These are phyloP conservation scores for Epizoanthus rinbou DNA, from an alignment of 92 coral and sea anemone species.

Conservation along the genomic window DNA sequence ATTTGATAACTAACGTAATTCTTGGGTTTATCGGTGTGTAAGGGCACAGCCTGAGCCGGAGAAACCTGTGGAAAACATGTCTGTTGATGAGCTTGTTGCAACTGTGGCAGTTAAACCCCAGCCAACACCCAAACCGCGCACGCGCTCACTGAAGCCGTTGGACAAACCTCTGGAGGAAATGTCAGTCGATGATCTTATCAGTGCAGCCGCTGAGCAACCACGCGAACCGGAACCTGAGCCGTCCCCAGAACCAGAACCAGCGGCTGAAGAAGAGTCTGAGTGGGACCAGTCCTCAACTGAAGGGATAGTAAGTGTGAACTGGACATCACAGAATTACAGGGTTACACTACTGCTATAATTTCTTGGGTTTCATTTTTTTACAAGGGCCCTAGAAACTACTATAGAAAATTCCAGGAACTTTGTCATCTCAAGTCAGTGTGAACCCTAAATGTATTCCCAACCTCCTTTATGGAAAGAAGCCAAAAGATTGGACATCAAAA, in stretches of 20 bases:
- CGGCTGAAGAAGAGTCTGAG: slow-evolving; percentile 31
- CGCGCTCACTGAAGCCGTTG: slow-evolving; percentile 36
- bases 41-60: slow-evolving; percentile 46
- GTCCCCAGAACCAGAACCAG: slow-evolving; percentile 1
- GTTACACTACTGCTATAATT: no score
- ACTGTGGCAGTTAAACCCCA: slow-evolving; percentile 64
- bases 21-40: slow-evolving; percentile 8
- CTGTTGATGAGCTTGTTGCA: slow-evolving; percentile 83
- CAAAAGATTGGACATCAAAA: no score
- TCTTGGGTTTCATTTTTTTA: no score
- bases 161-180: slow-evolving; percentile 86
- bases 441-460: no score
- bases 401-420: no score
- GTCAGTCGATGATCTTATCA: slow-evolving; percentile 87
- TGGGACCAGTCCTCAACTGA: slow-evolving; percentile 33
- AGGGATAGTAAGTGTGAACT: slow-evolving; percentile 21
- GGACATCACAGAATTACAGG: neutral
- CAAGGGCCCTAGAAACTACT: no score
- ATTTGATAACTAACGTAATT: no score
- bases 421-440: no score
- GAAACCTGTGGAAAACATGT: slow-evolving; percentile 86
- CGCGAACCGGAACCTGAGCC: slow-evolving; percentile 4
- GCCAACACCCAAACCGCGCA: slow-evolving; percentile 33
- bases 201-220: slow-evolving; percentile 60
- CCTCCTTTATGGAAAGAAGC: neutral